Evolutionary conservation across 2,113 vertebrate species (phyloP), one percentile per base, ranked within the genome.

Genomic region (Hirundichthys speculiger): DNA sequence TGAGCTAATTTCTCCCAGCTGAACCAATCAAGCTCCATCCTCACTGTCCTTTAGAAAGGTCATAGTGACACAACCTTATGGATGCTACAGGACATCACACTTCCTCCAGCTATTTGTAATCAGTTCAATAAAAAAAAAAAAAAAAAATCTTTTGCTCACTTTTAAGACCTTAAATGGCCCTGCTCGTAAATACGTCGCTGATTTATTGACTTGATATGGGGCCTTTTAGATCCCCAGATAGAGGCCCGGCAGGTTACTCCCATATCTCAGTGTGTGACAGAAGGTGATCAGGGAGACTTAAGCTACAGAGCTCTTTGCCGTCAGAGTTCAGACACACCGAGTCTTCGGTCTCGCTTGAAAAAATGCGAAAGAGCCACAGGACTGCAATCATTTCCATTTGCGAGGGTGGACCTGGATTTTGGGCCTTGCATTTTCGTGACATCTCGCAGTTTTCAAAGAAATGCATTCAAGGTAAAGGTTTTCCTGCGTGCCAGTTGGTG

Each of bases 31-130:
- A 65, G 60, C 56, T 8, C 59, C 62, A 13, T 68, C 63, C 47
- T 67, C 12, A 5, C 58, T 21, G 38, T 63, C 58, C 71, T 74
- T 79, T 76, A 13, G 1, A 79, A 62, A 82, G 73, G 74, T 87
- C 71, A 58, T 41, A 54, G 39, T 54, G 30, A 4, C 64, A 21
- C 1, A 41, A 79, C 74, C 81, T 43, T 12, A 15, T 13, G 60
- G 52, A 65, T 27, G 64, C 68, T 52, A 49, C 73, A 18, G 49
- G 51, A 62, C 61, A 16, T 25, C 13, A 4, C 27, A 3, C 53
- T 2, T 43, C 34, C 59, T 20, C 14, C 41, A 14, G 40, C 55
- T 56, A 55, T 22, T 50, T 19, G 40, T 34, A 45, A 49, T 30
- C 60, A 54, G 42, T 27, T 64, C 43, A 51, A 2, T 20, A 11